These are phyloP conservation scores for Ferrisia virgata DNA, from an alignment of 2,888 invertebrate genomes.

Conservation along the genomic window DNA sequence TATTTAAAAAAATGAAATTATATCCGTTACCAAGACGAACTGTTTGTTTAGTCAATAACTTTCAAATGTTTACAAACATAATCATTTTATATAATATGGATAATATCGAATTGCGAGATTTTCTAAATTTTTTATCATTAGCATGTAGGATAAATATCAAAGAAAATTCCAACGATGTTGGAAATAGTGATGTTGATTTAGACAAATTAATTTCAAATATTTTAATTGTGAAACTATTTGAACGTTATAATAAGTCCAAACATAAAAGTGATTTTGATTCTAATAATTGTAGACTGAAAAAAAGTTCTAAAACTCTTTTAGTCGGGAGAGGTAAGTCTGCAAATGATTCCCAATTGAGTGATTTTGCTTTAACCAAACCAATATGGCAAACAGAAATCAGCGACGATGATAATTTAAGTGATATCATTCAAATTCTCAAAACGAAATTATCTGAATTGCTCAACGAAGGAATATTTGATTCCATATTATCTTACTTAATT, in stretches of 20 bases:
- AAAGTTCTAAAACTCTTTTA: background rate
- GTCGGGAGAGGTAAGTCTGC: background rate
- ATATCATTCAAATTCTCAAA: constrained; percentile 51
- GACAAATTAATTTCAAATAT: background rate
- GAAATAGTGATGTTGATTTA: background rate
- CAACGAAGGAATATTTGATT: constrained; percentile 78
- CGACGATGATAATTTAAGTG: constrained; percentile 1
- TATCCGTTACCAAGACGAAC: background rate
- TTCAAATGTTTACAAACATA: background rate
- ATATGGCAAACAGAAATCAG: background rate
- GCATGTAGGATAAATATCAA: constrained; percentile 38
- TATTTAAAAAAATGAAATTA: background rate
- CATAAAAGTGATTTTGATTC: background rate
- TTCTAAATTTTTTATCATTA: constrained; percentile 34
- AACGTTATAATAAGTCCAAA: background rate
- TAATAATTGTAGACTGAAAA: background rate
- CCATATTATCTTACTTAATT: constrained; percentile 73
- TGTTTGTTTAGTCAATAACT: background rate
- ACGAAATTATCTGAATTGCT: constrained; percentile 62
- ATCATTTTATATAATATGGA: background rate
- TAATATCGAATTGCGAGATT: constrained; percentile 28
- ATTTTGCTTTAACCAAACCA: background rate
- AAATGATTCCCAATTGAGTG: background rate
- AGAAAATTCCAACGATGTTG: constrained; percentile 19
- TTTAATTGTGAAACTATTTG: constrained; percentile 11